phyloP scores from a whole-genome alignment of 2,113 vertebrate species.

The Cervus canadensis region DNA sequence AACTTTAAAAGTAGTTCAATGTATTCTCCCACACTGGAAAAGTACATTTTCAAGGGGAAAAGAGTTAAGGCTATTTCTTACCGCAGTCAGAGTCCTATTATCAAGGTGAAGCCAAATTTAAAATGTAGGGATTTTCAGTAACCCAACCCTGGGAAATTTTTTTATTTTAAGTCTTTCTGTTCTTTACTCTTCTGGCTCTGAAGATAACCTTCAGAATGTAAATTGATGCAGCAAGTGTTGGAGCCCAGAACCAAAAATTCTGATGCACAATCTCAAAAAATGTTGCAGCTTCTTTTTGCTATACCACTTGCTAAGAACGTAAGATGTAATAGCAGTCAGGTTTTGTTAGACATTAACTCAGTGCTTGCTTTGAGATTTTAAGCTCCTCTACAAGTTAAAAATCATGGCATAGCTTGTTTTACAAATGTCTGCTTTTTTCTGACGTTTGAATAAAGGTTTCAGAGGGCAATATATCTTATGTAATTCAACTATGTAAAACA shows the following conservation, averaged over 20 bases:
- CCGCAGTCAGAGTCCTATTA: slow-evolving; percentile 23
- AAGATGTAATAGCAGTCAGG: neutral
- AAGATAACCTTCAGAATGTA: slow-evolving; percentile 70
- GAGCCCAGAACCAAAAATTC: slow-evolving; percentile 37
- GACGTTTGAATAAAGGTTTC: neutral
- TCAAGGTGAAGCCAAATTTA: slow-evolving; percentile 50
- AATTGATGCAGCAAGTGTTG: slow-evolving; percentile 49
- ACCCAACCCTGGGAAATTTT: neutral
- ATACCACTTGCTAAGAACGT: neutral
- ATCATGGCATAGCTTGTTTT: neutral
- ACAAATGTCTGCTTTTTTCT: neutral
- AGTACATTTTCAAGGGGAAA: slow-evolving; percentile 39
- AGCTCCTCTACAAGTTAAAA: neutral
- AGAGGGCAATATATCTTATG: neutral
- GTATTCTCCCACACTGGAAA: neutral
- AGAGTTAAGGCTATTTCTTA: slow-evolving; percentile 21
- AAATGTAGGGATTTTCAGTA: slow-evolving; percentile 32
- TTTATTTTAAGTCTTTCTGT: slow-evolving; percentile 42
- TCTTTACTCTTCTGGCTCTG: slow-evolving; percentile 39
- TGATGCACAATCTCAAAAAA: slow-evolving; percentile 48
- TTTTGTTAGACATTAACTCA: slow-evolving; percentile 29
- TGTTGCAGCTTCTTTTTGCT: neutral
- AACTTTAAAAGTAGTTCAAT: slow-evolving; percentile 38
- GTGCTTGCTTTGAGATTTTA: slow-evolving; percentile 13
- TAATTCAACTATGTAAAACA: neutral